Conservation (phyloP, 2,888 invertebrate species). For the Lepidochrysops patricia region DNA sequence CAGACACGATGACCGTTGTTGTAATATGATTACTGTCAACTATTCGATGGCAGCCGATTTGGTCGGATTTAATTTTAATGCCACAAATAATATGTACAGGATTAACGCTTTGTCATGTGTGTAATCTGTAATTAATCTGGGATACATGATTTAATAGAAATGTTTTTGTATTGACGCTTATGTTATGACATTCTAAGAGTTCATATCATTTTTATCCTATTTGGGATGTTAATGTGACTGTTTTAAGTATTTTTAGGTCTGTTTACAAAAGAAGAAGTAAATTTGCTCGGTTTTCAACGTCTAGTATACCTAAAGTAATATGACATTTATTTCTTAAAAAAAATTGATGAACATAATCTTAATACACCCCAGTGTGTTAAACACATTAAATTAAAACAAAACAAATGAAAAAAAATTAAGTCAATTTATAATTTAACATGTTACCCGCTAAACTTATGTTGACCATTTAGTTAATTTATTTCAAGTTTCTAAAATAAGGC, state of each 20-base stretch:
- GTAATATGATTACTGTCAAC: slow-evolving; percentile 70
- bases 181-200: background rate
- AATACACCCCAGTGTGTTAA: background rate
- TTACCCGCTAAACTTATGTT: background rate
- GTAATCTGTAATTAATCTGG: slow-evolving; percentile 7
- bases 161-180: background rate
- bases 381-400: background rate
- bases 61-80: slow-evolving; percentile 16
- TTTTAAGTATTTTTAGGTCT: background rate
- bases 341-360: background rate
- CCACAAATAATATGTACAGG: background rate
- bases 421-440: background rate
- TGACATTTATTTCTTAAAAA: too few relatives aligned
- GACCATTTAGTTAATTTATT: background rate
- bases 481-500: background rate
- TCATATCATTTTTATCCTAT: background rate
- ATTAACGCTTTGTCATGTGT: slow-evolving; percentile 6
- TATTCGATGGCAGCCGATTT: slow-evolving; percentile 15
- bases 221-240: background rate
- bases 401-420: background rate
- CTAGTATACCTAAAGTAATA: too few relatives aligned
- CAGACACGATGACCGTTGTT: slow-evolving; percentile 70
- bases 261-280: background rate
- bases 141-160: slow-evolving; percentile 5
- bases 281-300: background rate